phyloP scores from a whole-genome alignment of 2,888 invertebrate genomes.

The Athalia cordata region DNA sequence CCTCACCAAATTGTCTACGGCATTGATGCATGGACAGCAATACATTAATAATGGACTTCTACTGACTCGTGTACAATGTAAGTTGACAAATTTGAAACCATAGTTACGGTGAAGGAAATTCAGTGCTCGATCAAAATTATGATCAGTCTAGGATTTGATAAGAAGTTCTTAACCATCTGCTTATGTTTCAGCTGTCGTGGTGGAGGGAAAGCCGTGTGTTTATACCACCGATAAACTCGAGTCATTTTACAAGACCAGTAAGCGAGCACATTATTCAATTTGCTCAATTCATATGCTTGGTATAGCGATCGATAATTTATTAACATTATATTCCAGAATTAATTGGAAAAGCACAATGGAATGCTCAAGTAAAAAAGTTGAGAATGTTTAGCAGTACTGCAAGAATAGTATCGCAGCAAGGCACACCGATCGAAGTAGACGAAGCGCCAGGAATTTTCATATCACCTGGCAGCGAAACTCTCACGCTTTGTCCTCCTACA shows the following conservation, averaged over 20 bases:
- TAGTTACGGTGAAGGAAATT: not conserved
- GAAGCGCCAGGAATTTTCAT: constrained; percentile 63
- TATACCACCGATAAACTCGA: constrained; percentile 74
- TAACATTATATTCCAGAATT: constrained; percentile 57
- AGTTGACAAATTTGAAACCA: constrained; percentile 67
- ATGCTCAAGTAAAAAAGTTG: constrained; percentile 65
- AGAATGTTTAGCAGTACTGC: constrained; percentile 63
- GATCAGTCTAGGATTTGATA: too few relatives aligned
- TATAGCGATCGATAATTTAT: constrained; percentile 25
- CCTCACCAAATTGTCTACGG: constrained; percentile 82
- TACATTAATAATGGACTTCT: constrained; percentile 86
- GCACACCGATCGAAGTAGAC: constrained; percentile 60
- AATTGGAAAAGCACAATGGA: constrained; percentile 67
- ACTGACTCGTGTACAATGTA: constrained; percentile 86
- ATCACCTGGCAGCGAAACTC: constrained; percentile 61
- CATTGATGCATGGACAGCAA: constrained; percentile 83
- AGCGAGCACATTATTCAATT: constrained; percentile 38
- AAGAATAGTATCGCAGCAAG: constrained; percentile 60
- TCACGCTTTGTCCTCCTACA: constrained; percentile 59
- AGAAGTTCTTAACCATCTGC: constrained; percentile 18
- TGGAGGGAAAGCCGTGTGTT: constrained; percentile 77
- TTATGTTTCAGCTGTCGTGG: constrained; percentile 76
- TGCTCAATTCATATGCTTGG: not conserved
- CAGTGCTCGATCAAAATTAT: not conserved
- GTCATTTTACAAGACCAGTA: constrained; percentile 62